Evolutionary conservation across 2,113 vertebrate genomes (phyloP), one percentile per base, ranked within the genome.

Genomic region (Megatriorchis doriae): DNA sequence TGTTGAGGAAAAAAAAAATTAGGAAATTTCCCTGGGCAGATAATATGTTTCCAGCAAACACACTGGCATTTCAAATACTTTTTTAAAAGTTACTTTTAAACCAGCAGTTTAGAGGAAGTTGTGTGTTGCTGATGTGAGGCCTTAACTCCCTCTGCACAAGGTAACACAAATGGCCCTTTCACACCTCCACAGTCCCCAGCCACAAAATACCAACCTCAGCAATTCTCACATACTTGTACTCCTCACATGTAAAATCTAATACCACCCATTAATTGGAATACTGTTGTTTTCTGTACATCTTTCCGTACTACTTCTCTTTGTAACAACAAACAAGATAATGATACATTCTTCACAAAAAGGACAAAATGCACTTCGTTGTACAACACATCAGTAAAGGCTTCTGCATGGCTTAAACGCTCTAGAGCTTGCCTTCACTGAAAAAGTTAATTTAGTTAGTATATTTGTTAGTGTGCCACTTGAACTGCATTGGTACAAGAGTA

Each of bases 101-200:
- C 17, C 53, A 88, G 22, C 40, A 26, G 27, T 87, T 91, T 85
- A 91, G 91, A 82, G 96, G 94, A 97, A 97, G 93, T 71, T 81
- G 38, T n/a, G 22, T 4, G 2, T 26, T 89, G 70, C 93, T 75
- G 56, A 42, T 61, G 34, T 1, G 11, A 92, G 75, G 55, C 66
- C 85, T 86, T 52, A 68, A 77, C 43, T 84, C 61, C 67, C 81
- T 70, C 77, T 73, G 40, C 45, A 34, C 38, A 36, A 40, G 1
- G 0, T 7, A 55, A 72, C 31, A 22, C 45, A 20, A 91, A 40
- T 5, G 19, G 34, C 53, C 31, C n/a, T 53, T 81, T 58, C 65
- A 75, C 80, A 90, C 10, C 42, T 61, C 47, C 11, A 5, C 52
- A 40, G 55, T 42, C 13, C 26, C 56, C 59, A 78, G 32, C 22